Evolutionary conservation across 2,113 vertebrate species (phyloP).

Genomic region (Phyllopteryx taeniolatus): DNA sequence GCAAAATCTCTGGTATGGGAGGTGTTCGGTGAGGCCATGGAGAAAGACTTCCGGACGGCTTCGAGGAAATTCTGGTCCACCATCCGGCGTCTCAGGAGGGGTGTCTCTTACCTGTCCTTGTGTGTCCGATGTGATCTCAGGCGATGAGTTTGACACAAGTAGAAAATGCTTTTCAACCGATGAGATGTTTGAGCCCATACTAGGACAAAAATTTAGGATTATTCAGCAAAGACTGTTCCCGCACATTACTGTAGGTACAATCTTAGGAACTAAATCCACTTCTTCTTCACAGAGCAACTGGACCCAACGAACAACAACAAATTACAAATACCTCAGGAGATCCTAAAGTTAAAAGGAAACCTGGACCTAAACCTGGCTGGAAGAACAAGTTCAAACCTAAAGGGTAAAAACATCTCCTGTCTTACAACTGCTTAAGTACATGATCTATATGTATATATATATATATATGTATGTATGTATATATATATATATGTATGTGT

Average conservation of each 20-base stretch:
- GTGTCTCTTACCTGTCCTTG: not conserved
- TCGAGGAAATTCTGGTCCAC: no score
- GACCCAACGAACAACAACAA: conserved; percentile 71
- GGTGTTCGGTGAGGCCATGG: no score
- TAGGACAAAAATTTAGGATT: not conserved
- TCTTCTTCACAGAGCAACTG: not conserved
- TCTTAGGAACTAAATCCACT: not conserved
- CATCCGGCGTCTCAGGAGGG: no score
- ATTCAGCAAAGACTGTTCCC: conserved; percentile 76
- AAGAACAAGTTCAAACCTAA: conserved; percentile 89
- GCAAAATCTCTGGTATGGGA: no score
- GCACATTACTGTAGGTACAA: not conserved
- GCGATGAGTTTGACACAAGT: conserved; percentile 36
- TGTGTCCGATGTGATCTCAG: conserved; percentile 71
- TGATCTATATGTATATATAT: no score
- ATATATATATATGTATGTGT: no score
- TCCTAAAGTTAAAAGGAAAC: conserved; percentile 86
- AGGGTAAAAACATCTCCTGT: conserved; percentile 65
- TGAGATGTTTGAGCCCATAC: conserved; percentile 76
- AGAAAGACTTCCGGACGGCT: no score
- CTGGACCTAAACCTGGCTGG: conserved; percentile 95
- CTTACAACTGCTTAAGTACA: not conserved
- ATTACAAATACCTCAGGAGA: conserved; percentile 43
- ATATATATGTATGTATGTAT: no score
- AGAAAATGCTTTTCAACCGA: conserved; percentile 75